Evolutionary conservation across 2,888 invertebrate genomes (phyloP).

Genomic region (Polia nebulosa): DNA sequence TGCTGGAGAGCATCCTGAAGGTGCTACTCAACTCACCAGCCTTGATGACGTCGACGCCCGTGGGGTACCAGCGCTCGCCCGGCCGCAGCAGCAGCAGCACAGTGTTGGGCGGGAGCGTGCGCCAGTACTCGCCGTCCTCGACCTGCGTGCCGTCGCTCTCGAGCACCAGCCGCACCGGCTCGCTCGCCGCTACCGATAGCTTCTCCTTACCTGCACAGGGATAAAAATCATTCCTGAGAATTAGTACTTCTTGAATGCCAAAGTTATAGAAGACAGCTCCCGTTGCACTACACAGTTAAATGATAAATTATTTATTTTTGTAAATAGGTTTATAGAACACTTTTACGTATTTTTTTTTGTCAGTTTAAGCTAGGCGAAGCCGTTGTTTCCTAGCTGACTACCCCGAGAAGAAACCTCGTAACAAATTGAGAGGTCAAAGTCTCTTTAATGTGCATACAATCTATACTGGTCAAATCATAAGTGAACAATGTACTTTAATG

Average conservation of each 20-base stretch:
- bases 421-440: too few species aligned
- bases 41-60: conserved; percentile 98
- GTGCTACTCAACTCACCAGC: conserved; percentile 93
- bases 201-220: conserved; percentile 94
- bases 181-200: conserved; percentile 96
- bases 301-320: too few species aligned
- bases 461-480: too few species aligned
- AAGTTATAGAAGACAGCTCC: neutral
- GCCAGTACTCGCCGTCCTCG: conserved; percentile 99
- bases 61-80: conserved; percentile 98
- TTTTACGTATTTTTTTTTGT: too few species aligned
- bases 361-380: too few species aligned
- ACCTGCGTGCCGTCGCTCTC: conserved; percentile 99
- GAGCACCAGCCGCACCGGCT: conserved; percentile 97
- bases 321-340: too few species aligned
- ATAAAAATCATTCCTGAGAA: neutral
- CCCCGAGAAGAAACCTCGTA: too few species aligned
- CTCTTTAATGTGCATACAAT: too few species aligned
- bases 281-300: too few species aligned
- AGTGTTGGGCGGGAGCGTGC: conserved; percentile 97
- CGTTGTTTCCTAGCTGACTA: too few species aligned
- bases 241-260: neutral
- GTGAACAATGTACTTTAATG: too few species aligned
- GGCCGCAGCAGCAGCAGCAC: conserved; percentile 96
- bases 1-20: neutral